Evolutionary conservation across 2,888 invertebrate species (phyloP).

Genomic region (Oegoconia quadripuncta): DNA sequence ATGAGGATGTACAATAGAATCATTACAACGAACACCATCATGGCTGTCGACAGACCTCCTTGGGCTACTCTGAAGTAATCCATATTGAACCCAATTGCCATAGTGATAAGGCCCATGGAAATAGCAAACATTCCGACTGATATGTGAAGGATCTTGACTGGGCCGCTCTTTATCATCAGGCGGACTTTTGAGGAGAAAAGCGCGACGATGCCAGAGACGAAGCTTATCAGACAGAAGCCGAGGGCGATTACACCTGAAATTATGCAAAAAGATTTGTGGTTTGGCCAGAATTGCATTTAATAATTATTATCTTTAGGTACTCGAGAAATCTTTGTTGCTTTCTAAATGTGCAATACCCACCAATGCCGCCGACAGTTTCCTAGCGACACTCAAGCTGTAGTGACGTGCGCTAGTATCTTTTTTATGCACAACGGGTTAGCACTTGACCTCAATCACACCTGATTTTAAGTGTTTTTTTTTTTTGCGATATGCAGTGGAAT

Average conservation of each 20-base stretch:
- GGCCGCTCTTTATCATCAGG: conserved; percentile 63
- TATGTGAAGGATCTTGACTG: conserved; percentile 72
- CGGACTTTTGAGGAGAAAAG: conserved; percentile 74
- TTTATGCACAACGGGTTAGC: too few relatives aligned
- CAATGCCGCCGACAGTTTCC: too few relatives aligned
- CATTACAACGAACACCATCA: conserved; percentile 53
- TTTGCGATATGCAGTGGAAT: too few relatives aligned
- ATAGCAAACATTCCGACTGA: conserved; percentile 72
- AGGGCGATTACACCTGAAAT: conserved; percentile 70
- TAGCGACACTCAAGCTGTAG: too few relatives aligned
- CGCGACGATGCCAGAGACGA: conserved; percentile 68
- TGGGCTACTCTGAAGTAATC: conserved; percentile 46
- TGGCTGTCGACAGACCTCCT: conserved; percentile 48
- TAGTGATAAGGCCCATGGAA: conserved; percentile 70
- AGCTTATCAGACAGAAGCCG: conserved; percentile 61
- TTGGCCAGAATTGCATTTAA: too few relatives aligned
- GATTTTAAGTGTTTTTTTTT: too few relatives aligned
- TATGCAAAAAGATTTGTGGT: background rate
- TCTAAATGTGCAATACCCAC: too few relatives aligned
- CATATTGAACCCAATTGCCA: conserved; percentile 64
- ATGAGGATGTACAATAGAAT: conserved; percentile 52
- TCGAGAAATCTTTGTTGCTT: too few relatives aligned
- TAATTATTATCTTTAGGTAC: too few relatives aligned
- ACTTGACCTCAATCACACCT: too few relatives aligned
- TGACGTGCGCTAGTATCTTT: too few relatives aligned